Conservation (phyloP, 2,888 invertebrate species). For the Sphaerophoria rueppellii region DNA sequence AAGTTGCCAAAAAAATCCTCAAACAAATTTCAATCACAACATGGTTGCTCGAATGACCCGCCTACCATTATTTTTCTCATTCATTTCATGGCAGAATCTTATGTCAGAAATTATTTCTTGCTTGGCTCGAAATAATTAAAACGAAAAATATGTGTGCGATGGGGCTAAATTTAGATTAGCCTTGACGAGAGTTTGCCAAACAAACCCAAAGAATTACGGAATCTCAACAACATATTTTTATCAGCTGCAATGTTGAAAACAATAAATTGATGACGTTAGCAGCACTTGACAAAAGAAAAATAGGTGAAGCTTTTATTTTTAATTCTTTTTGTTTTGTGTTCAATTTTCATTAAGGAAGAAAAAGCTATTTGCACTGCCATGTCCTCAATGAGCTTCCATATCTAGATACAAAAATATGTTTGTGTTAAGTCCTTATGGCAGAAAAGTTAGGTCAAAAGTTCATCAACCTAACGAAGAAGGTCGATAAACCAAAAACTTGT, state of each 20-base stretch:
- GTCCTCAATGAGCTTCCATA: not conserved
- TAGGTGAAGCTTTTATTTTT: slow-evolving; percentile 43
- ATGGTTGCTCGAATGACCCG: not conserved
- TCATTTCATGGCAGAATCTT: slow-evolving; percentile 39
- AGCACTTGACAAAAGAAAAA: slow-evolving; percentile 51
- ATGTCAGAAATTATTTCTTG: slow-evolving; percentile 28
- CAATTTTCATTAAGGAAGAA: slow-evolving; percentile 47
- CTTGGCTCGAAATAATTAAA: slow-evolving; percentile 16
- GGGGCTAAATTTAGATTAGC: slow-evolving; percentile 62
- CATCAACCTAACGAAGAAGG: slow-evolving; percentile 75
- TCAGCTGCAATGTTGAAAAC: slow-evolving; percentile 37
- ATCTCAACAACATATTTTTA: slow-evolving; percentile 40
- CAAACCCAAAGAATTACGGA: slow-evolving; percentile 39
- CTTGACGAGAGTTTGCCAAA: slow-evolving; percentile 60
- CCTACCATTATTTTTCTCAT: slow-evolving; percentile 21
- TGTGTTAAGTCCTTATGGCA: slow-evolving; percentile 39
- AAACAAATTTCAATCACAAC: not conserved
- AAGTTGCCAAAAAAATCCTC: slow-evolving; percentile 11
- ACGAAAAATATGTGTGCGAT: not conserved
- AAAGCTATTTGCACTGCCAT: slow-evolving; percentile 10
- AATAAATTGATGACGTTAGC: slow-evolving; percentile 54
- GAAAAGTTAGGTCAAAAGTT: slow-evolving; percentile 75
- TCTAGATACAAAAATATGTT: not conserved
- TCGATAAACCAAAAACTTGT: slow-evolving; percentile 74
- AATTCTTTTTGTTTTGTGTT: slow-evolving; percentile 18